phyloP scores from a whole-genome alignment of 2,888 invertebrate species.

The Elysia crispata region DNA sequence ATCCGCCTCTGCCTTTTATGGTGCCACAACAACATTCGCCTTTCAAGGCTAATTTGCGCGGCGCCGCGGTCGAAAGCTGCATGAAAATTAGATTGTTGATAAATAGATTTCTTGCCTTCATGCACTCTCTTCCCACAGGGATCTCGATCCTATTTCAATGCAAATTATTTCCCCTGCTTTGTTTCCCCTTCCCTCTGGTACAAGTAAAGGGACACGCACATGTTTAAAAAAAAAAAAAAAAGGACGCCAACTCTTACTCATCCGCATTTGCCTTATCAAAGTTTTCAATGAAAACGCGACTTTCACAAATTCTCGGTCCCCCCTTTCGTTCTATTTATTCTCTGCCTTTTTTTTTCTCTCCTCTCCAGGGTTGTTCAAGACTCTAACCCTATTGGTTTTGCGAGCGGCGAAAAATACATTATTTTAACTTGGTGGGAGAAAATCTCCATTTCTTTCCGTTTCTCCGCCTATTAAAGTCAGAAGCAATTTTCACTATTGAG shows the following conservation, averaged over 20 bases:
- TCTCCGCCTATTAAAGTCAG: too few species aligned
- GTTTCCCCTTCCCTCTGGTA: not conserved
- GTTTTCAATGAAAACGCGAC: conserved; percentile 30
- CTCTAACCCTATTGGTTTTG: too few species aligned
- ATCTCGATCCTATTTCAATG: conserved; percentile 56
- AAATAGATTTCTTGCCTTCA: conserved; percentile 54
- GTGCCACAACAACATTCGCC: conserved; percentile 9
- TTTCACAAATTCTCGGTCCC: conserved; percentile 2
- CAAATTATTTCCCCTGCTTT: conserved; percentile 52
- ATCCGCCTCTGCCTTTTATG: too few species aligned
- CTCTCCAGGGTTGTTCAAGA: too few species aligned
- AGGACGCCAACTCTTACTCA: not conserved
- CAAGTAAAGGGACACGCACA: not conserved
- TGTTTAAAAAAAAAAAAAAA: too few species aligned
- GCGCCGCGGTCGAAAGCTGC: conserved; percentile 45
- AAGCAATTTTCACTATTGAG: too few species aligned
- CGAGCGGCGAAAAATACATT: too few species aligned
- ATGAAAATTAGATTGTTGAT: conserved; percentile 55
- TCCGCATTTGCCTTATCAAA: conserved; percentile 18
- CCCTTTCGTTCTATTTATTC: not conserved
- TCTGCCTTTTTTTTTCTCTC: too few species aligned
- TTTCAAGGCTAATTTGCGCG: conserved; percentile 49
- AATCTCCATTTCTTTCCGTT: too few species aligned
- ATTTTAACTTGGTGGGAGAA: too few species aligned
- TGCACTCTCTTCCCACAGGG: conserved; percentile 45